These are phyloP conservation scores for Strigamia maritima DNA, from an alignment of 2,888 invertebrate genomes.

Conservation along the genomic window DNA sequence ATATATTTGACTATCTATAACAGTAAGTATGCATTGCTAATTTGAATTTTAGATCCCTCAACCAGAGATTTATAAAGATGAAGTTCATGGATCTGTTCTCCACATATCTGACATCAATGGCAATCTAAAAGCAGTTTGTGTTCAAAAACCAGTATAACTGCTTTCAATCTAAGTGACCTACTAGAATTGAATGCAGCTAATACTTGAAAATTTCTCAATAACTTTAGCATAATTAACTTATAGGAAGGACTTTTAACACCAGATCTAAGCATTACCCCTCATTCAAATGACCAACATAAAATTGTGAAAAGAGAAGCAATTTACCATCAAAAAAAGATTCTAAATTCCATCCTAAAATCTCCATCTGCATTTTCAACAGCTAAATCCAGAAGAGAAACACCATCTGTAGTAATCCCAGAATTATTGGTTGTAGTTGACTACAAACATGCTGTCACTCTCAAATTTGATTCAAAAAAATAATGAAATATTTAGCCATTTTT, in stretches of 20 bases:
- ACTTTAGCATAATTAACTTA: neutral
- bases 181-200: too few species aligned
- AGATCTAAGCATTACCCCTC: neutral
- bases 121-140: neutral
- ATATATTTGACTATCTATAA: neutral
- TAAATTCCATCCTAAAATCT: too few species aligned
- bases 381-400: neutral
- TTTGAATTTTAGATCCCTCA: neutral
- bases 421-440: conserved; percentile 9
- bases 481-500: conserved; percentile 26
- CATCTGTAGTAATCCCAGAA: neutral
- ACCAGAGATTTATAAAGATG: neutral
- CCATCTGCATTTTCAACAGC: neutral
- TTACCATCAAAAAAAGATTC: neutral
- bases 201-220: neutral
- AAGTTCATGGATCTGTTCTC: neutral
- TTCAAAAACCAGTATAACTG: neutral
- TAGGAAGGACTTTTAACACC: neutral
- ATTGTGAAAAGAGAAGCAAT: neutral
- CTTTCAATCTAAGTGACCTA: too few species aligned
- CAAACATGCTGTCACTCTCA: too few species aligned
- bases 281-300: neutral
- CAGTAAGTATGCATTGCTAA: too few species aligned
- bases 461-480: neutral
- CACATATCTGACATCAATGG: neutral